These are phyloP conservation scores for Hyalella azteca DNA, from an alignment of 2,888 invertebrate species.

Conservation along the genomic window DNA sequence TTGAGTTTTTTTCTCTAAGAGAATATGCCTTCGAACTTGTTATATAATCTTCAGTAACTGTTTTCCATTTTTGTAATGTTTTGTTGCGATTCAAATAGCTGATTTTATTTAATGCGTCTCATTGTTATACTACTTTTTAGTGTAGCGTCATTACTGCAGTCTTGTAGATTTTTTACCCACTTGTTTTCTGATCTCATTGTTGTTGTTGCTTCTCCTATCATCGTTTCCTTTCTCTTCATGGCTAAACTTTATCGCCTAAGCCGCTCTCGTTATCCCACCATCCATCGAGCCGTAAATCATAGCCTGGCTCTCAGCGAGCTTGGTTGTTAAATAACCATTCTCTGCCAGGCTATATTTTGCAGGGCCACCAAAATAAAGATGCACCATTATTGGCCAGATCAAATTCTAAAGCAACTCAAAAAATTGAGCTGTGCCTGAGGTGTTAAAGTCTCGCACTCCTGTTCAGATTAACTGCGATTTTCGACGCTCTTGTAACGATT, in stretches of 20 bases:
- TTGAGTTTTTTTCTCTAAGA: no score
- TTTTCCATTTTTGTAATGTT: no score
- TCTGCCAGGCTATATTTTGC: slow-evolving; percentile 31
- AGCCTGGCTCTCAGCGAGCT: slow-evolving; percentile 6
- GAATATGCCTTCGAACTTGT: no score
- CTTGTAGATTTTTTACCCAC: no score
- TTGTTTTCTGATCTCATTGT: background rate
- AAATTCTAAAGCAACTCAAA: slow-evolving; percentile 20
- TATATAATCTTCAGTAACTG: no score
- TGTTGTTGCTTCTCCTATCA: background rate
- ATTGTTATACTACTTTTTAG: no score
- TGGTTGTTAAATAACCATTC: slow-evolving; percentile 28
- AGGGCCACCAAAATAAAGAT: slow-evolving; percentile 25
- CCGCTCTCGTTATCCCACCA: background rate
- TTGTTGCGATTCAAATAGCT: no score
- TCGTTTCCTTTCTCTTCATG: background rate
- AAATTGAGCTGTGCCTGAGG: background rate
- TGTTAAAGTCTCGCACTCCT: no score
- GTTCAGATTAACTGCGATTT: no score
- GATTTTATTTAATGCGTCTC: no score
- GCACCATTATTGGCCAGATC: slow-evolving; percentile 19
- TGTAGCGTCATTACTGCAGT: no score
- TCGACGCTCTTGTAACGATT: no score
- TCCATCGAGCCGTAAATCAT: slow-evolving; percentile 16
- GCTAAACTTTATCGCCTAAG: background rate